phyloP scores from a whole-genome alignment of 2,113 vertebrate species.

The Tylochromis polylepis region DNA sequence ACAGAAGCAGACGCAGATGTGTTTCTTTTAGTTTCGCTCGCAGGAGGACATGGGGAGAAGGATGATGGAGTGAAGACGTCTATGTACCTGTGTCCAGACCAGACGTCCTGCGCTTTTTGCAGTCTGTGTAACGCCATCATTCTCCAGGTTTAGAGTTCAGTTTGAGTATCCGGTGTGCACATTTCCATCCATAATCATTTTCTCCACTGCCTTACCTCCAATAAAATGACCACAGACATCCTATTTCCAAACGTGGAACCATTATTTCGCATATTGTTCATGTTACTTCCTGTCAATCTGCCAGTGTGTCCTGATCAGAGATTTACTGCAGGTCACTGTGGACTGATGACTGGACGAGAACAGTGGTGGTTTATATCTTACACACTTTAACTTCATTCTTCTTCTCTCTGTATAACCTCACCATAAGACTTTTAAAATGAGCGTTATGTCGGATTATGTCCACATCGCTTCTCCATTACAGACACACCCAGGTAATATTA shows the following conservation, averaged over 20 bases:
- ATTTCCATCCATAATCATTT: constrained; percentile 8
- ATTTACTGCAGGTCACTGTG: constrained; percentile 16
- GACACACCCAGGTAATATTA: constrained; percentile 13
- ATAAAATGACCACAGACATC: constrained; percentile 26
- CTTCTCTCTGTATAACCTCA: constrained; percentile 2
- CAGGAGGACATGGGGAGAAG: not conserved
- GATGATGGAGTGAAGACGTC: constrained; percentile 4
- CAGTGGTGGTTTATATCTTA: constrained; percentile 7
- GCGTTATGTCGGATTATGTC: constrained; percentile 6
- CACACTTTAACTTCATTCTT: not conserved
- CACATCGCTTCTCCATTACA: constrained; percentile 46
- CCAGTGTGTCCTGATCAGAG: constrained; percentile 1
- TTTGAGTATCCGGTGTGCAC: not conserved
- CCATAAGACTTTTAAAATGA: not conserved
- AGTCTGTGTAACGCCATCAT: not conserved
- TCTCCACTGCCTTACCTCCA: constrained; percentile 10
- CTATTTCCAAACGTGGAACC: constrained; percentile 15
- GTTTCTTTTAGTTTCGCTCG: not conserved
- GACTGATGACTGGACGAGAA: constrained; percentile 5
- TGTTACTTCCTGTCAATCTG: constrained; percentile 11
- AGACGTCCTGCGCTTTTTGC: not conserved
- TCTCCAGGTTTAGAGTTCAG: not conserved
- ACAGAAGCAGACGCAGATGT: not conserved
- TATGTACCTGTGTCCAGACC: too few species aligned
- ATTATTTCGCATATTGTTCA: not conserved